Percentiles rank a stretch among this genome's conserved stretches.
Conservation (phyloP, 2,888 invertebrate genomes). For the Heterodera filipjevi region DNA sequence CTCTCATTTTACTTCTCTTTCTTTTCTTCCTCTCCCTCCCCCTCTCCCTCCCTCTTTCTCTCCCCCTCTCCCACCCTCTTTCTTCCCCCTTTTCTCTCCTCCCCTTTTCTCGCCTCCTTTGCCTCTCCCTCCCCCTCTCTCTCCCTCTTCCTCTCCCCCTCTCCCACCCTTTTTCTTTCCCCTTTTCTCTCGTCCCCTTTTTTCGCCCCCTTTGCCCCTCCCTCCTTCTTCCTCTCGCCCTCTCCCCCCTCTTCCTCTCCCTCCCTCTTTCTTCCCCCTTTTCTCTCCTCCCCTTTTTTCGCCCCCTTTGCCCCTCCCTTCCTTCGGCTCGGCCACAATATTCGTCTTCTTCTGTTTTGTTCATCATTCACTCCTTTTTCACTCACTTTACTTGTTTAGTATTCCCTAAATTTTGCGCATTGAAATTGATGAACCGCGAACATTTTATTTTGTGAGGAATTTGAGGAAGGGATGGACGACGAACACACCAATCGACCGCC, state of each 20-base stretch:
- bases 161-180: too few relatives aligned
- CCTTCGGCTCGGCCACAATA: not conserved
- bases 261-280: not conserved
- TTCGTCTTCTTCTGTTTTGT: not conserved
- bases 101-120: too few relatives aligned
- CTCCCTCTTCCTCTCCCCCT: too few relatives aligned
- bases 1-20: not conserved
- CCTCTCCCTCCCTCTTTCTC: not conserved
- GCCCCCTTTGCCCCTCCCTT: not conserved
- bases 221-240: conserved; percentile 17
- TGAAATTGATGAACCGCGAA: conserved; percentile 12
- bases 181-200: too few relatives aligned
- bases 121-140: too few relatives aligned
- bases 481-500: conserved; percentile 2
- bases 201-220: not conserved
- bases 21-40: too few relatives aligned
- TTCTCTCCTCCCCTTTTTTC: not conserved
- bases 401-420: conserved; percentile 14
- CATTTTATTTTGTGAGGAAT: not conserved
- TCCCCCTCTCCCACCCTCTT: too few relatives aligned
- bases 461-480: not conserved
- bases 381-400: conserved; percentile 3
- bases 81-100: too few relatives aligned
- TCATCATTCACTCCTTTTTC: not conserved
- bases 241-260: not conserved